A percentile compares a stretch with the other conserved stretches of the same genome.
Conservation (phyloP, 1,140 invertebrate species). For the Atta texana region DNA sequence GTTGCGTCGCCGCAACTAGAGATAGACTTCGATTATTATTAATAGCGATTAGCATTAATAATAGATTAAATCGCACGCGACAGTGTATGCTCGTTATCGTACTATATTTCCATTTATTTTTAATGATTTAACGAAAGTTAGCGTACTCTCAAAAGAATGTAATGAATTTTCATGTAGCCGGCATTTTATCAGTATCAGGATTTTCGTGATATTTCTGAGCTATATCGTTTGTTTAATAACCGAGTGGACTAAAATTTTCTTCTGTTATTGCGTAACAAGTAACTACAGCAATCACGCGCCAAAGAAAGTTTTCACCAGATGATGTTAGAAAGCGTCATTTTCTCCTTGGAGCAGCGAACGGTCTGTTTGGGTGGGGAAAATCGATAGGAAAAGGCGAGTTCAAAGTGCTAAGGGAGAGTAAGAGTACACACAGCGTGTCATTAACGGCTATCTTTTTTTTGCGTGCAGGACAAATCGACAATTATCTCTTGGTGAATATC, state of each 20-base stretch:
- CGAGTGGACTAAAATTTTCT: background rate
- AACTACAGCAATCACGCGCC: background rate
- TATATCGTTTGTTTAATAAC: background rate
- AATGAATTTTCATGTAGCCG: background rate
- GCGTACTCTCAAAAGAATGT: background rate
- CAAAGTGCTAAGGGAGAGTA: conserved; percentile 62
- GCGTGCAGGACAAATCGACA: conserved; percentile 23
- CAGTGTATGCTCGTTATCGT: background rate
- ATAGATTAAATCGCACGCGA: background rate
- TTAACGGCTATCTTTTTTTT: conserved; percentile 41
- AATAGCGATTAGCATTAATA: background rate
- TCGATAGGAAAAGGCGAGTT: conserved; percentile 79
- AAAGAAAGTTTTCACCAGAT: background rate
- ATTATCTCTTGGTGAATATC: background rate
- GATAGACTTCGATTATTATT: background rate
- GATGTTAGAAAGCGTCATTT: conserved; percentile 7
- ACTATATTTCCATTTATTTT: background rate
- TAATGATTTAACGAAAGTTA: background rate
- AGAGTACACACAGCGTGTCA: conserved; percentile 24
- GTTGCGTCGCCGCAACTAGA: background rate
- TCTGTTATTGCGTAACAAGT: background rate
- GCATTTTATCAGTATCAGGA: background rate
- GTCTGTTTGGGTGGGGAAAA: conserved; percentile 78
- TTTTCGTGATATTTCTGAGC: background rate
- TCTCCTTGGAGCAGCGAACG: conserved; percentile 23